phyloP scores from a whole-genome alignment of 2,113 vertebrate species.

The Burhinus bistriatus region DNA sequence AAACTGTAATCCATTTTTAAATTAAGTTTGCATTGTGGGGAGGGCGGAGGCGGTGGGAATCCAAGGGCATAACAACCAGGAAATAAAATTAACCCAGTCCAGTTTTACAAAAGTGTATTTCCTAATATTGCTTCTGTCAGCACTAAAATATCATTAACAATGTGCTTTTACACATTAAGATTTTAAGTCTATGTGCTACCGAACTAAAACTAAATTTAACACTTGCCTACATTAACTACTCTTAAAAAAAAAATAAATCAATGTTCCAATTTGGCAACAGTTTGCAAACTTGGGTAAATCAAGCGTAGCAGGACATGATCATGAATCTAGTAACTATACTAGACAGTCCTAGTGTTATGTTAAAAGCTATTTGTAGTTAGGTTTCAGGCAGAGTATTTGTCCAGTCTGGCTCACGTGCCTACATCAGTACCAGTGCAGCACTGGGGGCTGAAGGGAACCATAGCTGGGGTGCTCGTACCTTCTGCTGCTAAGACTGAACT shows the following conservation, averaged over 20 bases:
- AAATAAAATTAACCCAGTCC: not conserved
- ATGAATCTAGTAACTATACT: not conserved
- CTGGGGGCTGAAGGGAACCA: not conserved
- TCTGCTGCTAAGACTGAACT: not conserved
- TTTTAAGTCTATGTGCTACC: not conserved
- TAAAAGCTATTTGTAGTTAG: not conserved
- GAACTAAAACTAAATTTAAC: not conserved
- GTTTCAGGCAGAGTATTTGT: not conserved
- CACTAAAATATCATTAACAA: not conserved
- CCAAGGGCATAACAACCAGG: not conserved
- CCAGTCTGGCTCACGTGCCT: not conserved
- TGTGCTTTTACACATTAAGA: not conserved
- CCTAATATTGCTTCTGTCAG: not conserved
- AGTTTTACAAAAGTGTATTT: not conserved
- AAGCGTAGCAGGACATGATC: not conserved
- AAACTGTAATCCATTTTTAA: not conserved
- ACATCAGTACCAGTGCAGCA: fast-evolving
- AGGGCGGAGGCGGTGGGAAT: not conserved
- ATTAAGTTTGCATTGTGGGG: not conserved
- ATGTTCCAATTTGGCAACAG: not conserved
- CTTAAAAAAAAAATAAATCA: not conserved
- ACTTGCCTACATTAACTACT: not conserved
- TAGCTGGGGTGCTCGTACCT: fast-evolving
- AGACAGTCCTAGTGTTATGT: too few species aligned
- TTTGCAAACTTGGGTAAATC: not conserved